Percentiles rank a stretch among this genome's conserved stretches.
Conservation (phyloP, 2,888 invertebrate species). For the Dryocosmus kuriphilus region DNA sequence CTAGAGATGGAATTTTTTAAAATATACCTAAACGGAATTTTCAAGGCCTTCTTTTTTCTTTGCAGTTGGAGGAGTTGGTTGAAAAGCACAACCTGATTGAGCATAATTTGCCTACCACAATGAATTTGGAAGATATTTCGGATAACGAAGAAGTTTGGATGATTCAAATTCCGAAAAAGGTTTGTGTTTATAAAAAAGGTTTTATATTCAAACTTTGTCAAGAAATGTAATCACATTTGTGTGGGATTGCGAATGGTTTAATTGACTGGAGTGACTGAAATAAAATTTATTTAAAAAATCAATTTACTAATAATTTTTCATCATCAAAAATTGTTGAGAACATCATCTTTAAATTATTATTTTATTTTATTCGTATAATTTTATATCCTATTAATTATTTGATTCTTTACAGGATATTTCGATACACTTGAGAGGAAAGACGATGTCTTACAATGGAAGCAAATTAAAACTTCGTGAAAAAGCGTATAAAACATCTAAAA, state of each 20-base stretch:
- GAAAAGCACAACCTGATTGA: conserved; percentile 47
- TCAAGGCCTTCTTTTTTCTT: conserved; percentile 12
- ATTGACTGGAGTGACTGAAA: too few relatives aligned
- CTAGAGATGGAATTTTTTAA: not conserved
- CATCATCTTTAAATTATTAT: not conserved
- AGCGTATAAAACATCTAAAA: conserved; percentile 41
- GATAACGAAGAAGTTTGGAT: conserved; percentile 49
- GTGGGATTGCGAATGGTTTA: too few relatives aligned
- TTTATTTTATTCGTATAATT: not conserved
- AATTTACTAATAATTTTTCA: too few relatives aligned
- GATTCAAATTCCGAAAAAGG: conserved; percentile 50
- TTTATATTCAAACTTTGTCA: too few relatives aligned
- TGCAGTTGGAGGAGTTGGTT: conserved; percentile 50
- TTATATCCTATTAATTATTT: not conserved
- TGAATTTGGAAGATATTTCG: conserved; percentile 41
- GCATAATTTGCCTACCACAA: conserved; percentile 33
- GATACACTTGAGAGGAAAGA: conserved; percentile 42
- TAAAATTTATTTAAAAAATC: too few relatives aligned
- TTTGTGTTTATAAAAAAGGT: conserved; percentile 30
- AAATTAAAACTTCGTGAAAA: conserved; percentile 39
- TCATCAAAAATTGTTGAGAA: too few relatives aligned
- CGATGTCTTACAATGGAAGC: conserved; percentile 38
- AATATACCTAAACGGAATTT: not conserved
- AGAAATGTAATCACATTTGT: too few relatives aligned
- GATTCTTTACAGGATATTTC: conserved; percentile 6